Evolutionary conservation across 2,888 invertebrate genomes (phyloP), one percentile per base, ranked within the genome.

Genomic region (Alentia gelatinosa): DNA sequence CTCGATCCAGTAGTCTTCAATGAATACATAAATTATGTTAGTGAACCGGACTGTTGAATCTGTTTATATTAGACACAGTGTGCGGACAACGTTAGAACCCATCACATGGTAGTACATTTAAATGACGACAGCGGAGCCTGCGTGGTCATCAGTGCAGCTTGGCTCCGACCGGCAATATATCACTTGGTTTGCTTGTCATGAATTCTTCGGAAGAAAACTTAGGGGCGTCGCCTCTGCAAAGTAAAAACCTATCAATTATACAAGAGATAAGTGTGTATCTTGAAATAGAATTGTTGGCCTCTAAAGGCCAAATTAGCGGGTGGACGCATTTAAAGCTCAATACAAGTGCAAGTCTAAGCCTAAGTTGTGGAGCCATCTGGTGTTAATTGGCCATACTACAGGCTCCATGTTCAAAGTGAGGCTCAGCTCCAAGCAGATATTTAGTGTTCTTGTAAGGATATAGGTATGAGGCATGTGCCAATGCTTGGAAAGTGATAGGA

Each of bases 131-230:
- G 56, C n/a, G 56, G 56, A n/a, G 56, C 56, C 56, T 19, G 23
- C 23, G n/a, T n/a, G 19, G 23, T 56, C 56, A 56, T 12, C 23
- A n/a, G 23, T 56, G 56, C 56, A n/a, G 12, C 56, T n/a, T n/a
- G 19, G 3, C 56, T 3, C 56, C 56, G n/a, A 4, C n/a, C 56
- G 3, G 74, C 26, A 74, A 33, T 33, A 74, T 35, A 39, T 79
- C 79, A 79, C 79, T 5, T 37, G 35, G 79, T 35, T 79, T 79
- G 56, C 86, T 33, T 86, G 86, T 86, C 86, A 86, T 47, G 86
- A 86, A 26, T 86, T 90, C 37, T 40, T 84, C 23, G 90, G 84
- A 37, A 84, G 90, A 68, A 90, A 90, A 86, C 90, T 90, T 30
- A 90, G 42, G 3, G 90, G 84, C 33, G 37, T 39, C 12, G 37